A percentile compares a stretch with the other conserved stretches of the same genome.
These are phyloP conservation scores for Trimorus sp. DNA, from an alignment of 2,888 invertebrate species.

Conservation along the genomic window DNA sequence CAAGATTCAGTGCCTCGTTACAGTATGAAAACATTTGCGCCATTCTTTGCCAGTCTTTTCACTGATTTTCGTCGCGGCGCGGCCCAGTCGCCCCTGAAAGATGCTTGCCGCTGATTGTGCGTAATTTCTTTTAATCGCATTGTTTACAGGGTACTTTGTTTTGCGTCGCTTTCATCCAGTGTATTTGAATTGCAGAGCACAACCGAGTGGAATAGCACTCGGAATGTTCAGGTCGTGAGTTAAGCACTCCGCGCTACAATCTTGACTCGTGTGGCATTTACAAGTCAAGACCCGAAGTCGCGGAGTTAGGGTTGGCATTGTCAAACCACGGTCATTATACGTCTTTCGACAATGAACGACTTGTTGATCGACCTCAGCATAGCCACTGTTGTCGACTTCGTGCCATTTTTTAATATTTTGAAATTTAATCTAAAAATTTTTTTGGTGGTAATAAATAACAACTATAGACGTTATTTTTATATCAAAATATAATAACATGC, in stretches of 20 bases:
- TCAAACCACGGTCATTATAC: conserved; percentile 66
- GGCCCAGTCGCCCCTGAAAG: not conserved
- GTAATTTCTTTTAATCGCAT: conserved; percentile 8
- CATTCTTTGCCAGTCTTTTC: conserved; percentile 25
- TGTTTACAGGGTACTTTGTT: conserved; percentile 29
- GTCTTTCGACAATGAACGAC: conserved; percentile 65
- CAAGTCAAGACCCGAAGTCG: conserved; percentile 69
- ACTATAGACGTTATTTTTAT: no score
- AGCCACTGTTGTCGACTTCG: not conserved
- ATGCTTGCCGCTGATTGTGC: conserved; percentile 5
- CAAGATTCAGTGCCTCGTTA: conserved; percentile 57
- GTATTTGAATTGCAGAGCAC: conserved; percentile 21
- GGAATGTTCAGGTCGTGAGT: conserved; percentile 46
- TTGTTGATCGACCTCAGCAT: conserved; percentile 66
- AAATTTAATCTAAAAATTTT: no score
- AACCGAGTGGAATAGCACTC: conserved; percentile 23
- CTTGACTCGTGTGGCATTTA: conserved; percentile 70
- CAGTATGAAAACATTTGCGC: conserved; percentile 35
- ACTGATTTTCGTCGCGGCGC: conserved; percentile 18
- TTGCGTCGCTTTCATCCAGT: conserved; percentile 7
- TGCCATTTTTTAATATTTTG: not conserved
- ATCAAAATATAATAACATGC: no score
- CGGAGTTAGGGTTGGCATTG: conserved; percentile 68
- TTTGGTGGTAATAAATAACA: no score
- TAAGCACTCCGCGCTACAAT: conserved; percentile 45